Conservation (phyloP, 1,140 invertebrate species). For the Brachionus manjavacas region DNA sequence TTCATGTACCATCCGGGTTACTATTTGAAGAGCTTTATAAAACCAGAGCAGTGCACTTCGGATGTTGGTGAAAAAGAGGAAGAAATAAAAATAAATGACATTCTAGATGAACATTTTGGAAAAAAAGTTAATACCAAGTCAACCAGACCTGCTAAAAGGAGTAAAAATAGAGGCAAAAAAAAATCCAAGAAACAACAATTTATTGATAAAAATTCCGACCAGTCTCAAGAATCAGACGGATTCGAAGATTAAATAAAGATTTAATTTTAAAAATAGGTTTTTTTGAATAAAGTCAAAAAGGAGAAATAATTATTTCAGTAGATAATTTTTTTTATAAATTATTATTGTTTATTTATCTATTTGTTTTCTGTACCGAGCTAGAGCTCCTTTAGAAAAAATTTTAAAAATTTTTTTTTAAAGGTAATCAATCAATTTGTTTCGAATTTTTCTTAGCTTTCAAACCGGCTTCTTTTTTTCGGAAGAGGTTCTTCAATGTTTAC, state of each 20-base stretch:
- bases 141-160: not conserved
- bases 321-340: too few relatives aligned
- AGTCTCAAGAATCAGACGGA: not conserved
- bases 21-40: not conserved
- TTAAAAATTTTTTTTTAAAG: too few relatives aligned
- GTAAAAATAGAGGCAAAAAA: not conserved
- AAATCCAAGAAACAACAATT: not conserved
- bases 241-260: not conserved
- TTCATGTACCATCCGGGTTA: constrained; percentile 22
- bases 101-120: not conserved
- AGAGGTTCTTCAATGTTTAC: too few relatives aligned
- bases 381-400: too few relatives aligned
- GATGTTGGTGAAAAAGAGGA: not conserved
- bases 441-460: too few relatives aligned
- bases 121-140: too few relatives aligned
- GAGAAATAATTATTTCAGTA: too few relatives aligned
- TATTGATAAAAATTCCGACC: not conserved
- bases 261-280: not conserved
- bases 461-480: too few relatives aligned
- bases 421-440: too few relatives aligned
- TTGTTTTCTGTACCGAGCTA: too few relatives aligned
- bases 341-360: too few relatives aligned
- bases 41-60: not conserved
- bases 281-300: not conserved
- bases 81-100: not conserved